Conservation (phyloP, 2,888 invertebrate species). For the Brenthis hecate region DNA sequence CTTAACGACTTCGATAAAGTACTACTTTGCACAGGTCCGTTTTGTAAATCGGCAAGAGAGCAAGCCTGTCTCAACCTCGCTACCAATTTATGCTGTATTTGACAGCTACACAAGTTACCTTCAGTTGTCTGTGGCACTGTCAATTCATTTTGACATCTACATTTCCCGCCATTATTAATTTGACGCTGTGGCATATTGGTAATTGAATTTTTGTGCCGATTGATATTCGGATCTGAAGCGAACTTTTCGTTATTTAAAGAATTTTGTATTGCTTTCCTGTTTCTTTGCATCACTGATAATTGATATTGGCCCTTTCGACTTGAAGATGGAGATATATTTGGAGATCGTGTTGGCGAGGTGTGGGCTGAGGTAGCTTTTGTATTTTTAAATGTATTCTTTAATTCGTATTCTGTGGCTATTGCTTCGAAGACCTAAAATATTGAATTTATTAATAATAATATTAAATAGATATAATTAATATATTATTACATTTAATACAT, state of each 20-base stretch:
- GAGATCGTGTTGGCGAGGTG: slow-evolving; percentile 62
- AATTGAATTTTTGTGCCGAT: slow-evolving; percentile 46
- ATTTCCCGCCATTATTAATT: slow-evolving; percentile 2
- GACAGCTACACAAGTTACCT: slow-evolving; percentile 41
- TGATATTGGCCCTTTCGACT: slow-evolving; percentile 66
- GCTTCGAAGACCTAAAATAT: slow-evolving; percentile 73
- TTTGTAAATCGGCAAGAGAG: slow-evolving; percentile 66
- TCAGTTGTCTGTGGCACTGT: slow-evolving; percentile 35
- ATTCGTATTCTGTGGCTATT: slow-evolving; percentile 72
- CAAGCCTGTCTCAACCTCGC: slow-evolving; percentile 63
- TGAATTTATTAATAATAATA: background rate
- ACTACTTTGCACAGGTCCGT: slow-evolving; percentile 48
- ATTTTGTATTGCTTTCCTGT: slow-evolving; percentile 58
- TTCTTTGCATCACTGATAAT: slow-evolving; percentile 64
- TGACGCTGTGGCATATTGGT: slow-evolving; percentile 45
- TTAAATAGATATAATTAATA: background rate
- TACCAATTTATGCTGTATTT: slow-evolving; percentile 64
- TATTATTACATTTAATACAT: background rate
- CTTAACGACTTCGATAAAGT: slow-evolving; percentile 59
- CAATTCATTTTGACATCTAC: slow-evolving; percentile 39
- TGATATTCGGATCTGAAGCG: slow-evolving; percentile 70
- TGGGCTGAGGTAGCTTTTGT: slow-evolving; percentile 55
- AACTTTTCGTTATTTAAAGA: slow-evolving; percentile 50
- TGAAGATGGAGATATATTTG: slow-evolving; percentile 59
- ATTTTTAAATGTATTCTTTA: slow-evolving; percentile 48